A percentile compares a stretch with the other conserved stretches of the same genome.
Evolutionary conservation across 2,797 vertebrate genomes (phyloP).

Genomic region (Falco naumanni): DNA sequence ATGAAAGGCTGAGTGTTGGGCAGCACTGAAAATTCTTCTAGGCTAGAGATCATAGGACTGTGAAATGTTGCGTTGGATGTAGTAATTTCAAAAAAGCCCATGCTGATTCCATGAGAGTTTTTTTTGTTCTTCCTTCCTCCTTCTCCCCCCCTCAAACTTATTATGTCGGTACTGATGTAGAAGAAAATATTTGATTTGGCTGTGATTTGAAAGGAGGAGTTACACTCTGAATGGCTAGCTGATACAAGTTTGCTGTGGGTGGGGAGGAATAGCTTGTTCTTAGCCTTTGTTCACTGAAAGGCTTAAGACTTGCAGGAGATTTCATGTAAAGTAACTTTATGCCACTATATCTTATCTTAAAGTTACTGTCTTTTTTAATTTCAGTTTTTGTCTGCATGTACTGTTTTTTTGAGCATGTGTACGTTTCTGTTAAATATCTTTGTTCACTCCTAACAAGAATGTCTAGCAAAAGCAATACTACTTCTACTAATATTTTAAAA

Average conservation of each 20-base stretch:
- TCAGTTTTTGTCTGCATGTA: not conserved
- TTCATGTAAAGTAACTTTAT: slow-evolving; percentile 21
- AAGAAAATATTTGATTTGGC: not conserved
- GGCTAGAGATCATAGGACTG: not conserved
- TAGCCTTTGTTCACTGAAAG: not conserved
- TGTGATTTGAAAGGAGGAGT: slow-evolving; percentile 43
- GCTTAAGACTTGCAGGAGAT: not conserved
- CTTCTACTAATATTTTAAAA: slow-evolving; percentile 2
- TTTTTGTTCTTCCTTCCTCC: not conserved
- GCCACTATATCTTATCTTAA: not conserved
- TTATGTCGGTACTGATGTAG: not conserved
- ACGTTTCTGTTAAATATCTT: not conserved
- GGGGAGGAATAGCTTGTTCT: not conserved
- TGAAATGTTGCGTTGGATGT: accelerated
- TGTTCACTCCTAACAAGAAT: not conserved
- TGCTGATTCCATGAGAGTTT: accelerated
- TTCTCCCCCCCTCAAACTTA: not conserved
- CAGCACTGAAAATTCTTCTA: not conserved
- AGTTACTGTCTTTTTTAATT: not conserved
- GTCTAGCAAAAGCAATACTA: not conserved
- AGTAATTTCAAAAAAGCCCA: accelerated
- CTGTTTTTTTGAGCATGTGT: slow-evolving; percentile 5
- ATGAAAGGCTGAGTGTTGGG: not conserved
- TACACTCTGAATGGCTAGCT: not conserved
- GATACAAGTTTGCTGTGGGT: not conserved